A percentile compares a stretch with the other conserved stretches of the same genome.
Conservation (phyloP, 2,113 vertebrate species). For the Saguinus midas region DNA sequence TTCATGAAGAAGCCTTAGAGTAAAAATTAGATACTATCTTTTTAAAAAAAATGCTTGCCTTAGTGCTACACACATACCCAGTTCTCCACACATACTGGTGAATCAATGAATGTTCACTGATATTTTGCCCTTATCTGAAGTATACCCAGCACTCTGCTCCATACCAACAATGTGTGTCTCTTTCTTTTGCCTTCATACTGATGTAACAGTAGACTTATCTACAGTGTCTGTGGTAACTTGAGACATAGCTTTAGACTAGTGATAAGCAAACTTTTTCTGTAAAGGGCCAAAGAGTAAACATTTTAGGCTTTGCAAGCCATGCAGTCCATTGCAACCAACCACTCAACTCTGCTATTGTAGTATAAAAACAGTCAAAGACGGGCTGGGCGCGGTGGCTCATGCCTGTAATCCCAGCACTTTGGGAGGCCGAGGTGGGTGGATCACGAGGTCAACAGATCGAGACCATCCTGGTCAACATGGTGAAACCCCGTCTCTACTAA, state of each 20-base stretch:
- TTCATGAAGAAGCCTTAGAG: neutral
- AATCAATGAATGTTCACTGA: neutral
- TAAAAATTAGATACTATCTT: neutral
- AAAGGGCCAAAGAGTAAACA: neutral
- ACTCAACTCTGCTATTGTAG: neutral
- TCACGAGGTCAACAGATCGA: too few relatives aligned
- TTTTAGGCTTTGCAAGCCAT: neutral
- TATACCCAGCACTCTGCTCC: neutral
- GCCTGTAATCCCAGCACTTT: too few relatives aligned
- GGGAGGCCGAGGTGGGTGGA: too few relatives aligned
- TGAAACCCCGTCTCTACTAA: too few relatives aligned
- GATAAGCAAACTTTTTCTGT: neutral
- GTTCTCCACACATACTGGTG: neutral
- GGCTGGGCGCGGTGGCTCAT: too few relatives aligned
- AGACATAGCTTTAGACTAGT: neutral
- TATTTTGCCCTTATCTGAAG: neutral
- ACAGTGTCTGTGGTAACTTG: neutral
- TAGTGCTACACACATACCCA: neutral
- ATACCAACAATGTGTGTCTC: neutral
- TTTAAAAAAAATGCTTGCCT: neutral
- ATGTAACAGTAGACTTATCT: neutral
- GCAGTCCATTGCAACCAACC: neutral
- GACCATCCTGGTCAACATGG: too few relatives aligned
- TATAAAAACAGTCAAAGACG: neutral
- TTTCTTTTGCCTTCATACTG: neutral